Evolutionary conservation across 1,140 invertebrate genomes (phyloP).

Genomic region (Trichomalopsis sarcophagae): DNA sequence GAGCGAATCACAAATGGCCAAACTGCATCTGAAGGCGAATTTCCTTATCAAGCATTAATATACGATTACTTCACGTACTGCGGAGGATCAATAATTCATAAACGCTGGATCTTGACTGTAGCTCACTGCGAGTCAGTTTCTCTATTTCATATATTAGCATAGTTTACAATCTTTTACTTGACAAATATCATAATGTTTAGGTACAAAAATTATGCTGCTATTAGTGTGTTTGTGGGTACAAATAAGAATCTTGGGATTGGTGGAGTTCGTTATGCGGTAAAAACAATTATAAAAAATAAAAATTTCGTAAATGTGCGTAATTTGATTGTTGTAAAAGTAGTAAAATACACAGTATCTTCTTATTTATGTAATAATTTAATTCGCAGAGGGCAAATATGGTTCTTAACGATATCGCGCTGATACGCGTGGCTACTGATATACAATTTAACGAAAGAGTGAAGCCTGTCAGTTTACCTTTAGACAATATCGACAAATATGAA

Average conservation of each 20-base stretch:
- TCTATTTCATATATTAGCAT: background rate
- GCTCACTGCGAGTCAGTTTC: background rate
- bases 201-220: background rate
- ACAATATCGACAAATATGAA: background rate
- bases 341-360: background rate
- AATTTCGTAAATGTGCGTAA: background rate
- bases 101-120: constrained; percentile 1
- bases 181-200: background rate
- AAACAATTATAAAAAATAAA: background rate
- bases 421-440: background rate
- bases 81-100: constrained; percentile 32
- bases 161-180: background rate
- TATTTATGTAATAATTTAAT: constrained; percentile 11
- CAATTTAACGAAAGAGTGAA: background rate
- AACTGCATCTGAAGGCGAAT: background rate
- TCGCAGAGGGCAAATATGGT: background rate
- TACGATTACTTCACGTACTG: background rate
- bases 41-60: constrained; percentile 21
- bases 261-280: background rate
- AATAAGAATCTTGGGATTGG: background rate
- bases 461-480: background rate
- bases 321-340: background rate
- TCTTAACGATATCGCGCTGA: constrained; percentile 3
- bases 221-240: background rate
- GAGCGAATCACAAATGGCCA: background rate